phyloP scores from a whole-genome alignment of 2,888 invertebrate genomes.

The Hirudinaria manillensis region DNA sequence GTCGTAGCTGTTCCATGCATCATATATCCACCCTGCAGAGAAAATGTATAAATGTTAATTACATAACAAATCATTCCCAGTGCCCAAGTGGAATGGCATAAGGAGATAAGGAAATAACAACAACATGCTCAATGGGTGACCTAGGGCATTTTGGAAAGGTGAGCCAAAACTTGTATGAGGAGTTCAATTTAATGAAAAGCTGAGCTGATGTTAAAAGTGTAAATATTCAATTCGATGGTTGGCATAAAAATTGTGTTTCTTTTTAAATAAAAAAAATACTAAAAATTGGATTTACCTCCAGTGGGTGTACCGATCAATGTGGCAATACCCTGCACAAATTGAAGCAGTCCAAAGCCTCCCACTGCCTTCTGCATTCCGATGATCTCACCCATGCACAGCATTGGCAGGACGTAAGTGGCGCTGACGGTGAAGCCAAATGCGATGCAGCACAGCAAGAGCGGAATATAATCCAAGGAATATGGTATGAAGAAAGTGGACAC shows the following conservation, averaged over 20 bases:
- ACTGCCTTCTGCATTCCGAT: slow-evolving; percentile 25
- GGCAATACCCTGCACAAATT: slow-evolving; percentile 27
- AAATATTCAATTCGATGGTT: too few relatives aligned
- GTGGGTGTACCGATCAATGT: slow-evolving; percentile 21
- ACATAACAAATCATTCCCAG: neutral
- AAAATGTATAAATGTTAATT: neutral
- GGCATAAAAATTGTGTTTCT: too few relatives aligned
- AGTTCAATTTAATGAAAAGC: too few relatives aligned
- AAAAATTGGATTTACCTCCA: slow-evolving; percentile 5
- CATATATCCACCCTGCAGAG: slow-evolving; percentile 19
- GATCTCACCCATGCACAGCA: slow-evolving; percentile 28
- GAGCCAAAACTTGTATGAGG: too few relatives aligned
- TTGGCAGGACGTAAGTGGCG: slow-evolving; percentile 28
- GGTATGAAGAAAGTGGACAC: slow-evolving; percentile 18
- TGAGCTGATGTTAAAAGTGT: too few relatives aligned
- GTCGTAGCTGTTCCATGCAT: neutral
- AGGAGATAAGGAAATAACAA: too few relatives aligned
- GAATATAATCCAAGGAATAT: neutral
- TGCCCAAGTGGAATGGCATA: too few relatives aligned
- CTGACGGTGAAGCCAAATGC: slow-evolving; percentile 18
- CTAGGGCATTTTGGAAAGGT: neutral
- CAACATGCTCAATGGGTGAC: neutral
- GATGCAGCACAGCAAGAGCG: neutral
- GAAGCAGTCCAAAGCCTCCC: slow-evolving; percentile 22
- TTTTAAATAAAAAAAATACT: neutral